Conservation (phyloP, 2,888 invertebrate species). For the Entomobrya multifasciata region DNA sequence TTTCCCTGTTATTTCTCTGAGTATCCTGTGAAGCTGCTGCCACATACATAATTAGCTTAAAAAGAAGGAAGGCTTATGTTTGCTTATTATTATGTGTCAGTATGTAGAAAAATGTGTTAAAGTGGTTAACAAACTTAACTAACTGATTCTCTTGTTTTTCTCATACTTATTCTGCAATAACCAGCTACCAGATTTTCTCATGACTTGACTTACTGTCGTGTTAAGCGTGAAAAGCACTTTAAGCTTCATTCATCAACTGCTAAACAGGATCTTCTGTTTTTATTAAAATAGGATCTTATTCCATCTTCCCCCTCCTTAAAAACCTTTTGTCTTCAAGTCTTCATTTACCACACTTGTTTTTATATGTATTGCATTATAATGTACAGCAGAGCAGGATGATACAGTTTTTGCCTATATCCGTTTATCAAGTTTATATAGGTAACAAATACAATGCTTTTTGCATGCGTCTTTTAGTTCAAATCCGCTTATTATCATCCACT, state of each 20-base stretch:
- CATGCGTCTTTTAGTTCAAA: neutral
- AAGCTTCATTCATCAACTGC: neutral
- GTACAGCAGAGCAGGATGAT: no score
- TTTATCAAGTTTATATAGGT: no score
- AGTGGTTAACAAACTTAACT: slow-evolving; percentile 29
- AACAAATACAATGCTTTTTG: slow-evolving; percentile 10
- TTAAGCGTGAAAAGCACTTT: no score
- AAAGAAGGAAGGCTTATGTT: no score
- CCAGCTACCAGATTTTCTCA: slow-evolving; percentile 24
- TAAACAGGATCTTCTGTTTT: neutral
- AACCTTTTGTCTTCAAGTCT: no score
- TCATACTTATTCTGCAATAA: slow-evolving; percentile 22
- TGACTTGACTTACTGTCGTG: neutral
- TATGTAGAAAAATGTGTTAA: neutral
- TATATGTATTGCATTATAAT: no score
- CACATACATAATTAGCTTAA: slow-evolving; percentile 7
- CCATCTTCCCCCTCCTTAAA: neutral
- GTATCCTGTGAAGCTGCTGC: neutral
- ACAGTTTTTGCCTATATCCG: no score
- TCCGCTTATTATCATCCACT: slow-evolving; percentile 30
- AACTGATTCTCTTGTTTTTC: slow-evolving; percentile 35
- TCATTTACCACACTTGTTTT: no score
- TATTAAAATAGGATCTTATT: slow-evolving; percentile 13
- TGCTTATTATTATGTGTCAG: no score
- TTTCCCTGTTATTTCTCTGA: neutral